These are phyloP conservation scores for Brachionus calyciflorus DNA, from an alignment of 1,140 invertebrate genomes.

Conservation along the genomic window DNA sequence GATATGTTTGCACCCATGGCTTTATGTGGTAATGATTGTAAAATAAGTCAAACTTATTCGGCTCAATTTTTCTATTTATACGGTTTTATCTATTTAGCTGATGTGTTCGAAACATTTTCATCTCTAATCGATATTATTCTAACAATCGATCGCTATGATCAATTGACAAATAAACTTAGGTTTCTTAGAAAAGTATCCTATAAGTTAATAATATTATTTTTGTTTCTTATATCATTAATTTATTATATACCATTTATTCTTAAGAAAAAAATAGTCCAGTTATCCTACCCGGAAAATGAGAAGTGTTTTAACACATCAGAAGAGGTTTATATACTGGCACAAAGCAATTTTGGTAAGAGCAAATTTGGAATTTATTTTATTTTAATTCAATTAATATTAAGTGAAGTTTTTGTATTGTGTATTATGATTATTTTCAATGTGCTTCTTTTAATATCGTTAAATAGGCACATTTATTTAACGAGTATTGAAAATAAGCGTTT, in stretches of 20 bases:
- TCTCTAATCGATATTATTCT: constrained; percentile 25
- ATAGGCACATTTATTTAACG: not conserved
- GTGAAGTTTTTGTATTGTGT: not conserved
- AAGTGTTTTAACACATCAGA: not conserved
- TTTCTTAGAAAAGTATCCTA: not conserved
- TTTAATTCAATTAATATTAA: constrained; percentile 12
- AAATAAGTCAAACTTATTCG: not conserved
- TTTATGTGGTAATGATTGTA: constrained; percentile 14
- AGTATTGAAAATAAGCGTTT: not conserved
- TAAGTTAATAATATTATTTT: not conserved
- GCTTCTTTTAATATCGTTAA: not conserved
- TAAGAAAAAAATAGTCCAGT: not conserved
- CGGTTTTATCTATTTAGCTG: constrained; percentile 8
- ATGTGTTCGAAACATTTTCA: constrained; percentile 23
- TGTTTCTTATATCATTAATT: not conserved
- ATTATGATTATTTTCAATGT: constrained; percentile 35
- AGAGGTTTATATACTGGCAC: not conserved
- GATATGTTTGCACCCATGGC: constrained; percentile 9
- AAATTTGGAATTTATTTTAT: constrained; percentile 26
- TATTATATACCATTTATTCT: constrained; percentile 20
- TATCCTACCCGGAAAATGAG: not conserved
- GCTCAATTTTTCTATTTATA: constrained; percentile 15
- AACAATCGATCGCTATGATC: constrained; percentile 17
- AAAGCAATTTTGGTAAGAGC: constrained; percentile 17
- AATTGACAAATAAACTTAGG: not conserved